phyloP scores from a whole-genome alignment of 1,140 invertebrate species.

The Phortica variegata region DNA sequence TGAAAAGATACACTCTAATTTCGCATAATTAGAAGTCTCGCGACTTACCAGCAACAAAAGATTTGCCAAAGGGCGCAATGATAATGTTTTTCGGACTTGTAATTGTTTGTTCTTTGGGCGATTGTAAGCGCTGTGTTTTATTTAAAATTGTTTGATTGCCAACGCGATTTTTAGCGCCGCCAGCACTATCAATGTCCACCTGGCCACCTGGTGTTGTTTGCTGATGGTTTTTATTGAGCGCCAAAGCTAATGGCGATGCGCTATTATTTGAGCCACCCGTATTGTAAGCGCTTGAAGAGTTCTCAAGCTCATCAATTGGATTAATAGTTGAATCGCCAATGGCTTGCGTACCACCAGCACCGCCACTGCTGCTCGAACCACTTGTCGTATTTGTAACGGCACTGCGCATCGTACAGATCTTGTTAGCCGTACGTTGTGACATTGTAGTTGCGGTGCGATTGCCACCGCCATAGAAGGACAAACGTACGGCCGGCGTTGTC shows the following conservation, averaged over 20 bases:
- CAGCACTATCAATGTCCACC: too few species aligned
- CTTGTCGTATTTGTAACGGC: slow-evolving; percentile 33
- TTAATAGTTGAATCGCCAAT: slow-evolving; percentile 13
- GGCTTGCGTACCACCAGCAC: slow-evolving; percentile 15
- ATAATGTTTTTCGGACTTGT: slow-evolving; percentile 21
- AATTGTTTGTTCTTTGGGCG: slow-evolving; percentile 12
- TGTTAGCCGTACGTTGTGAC: slow-evolving; percentile 1
- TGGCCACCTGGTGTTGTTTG: too few species aligned
- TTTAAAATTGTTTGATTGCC: not conserved
- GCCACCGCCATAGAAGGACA: slow-evolving; percentile 6
- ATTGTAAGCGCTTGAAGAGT: slow-evolving; percentile 76
- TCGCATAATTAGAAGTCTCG: too few species aligned
- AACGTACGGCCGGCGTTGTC: slow-evolving; percentile 16
- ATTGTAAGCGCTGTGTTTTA: slow-evolving; percentile 4
- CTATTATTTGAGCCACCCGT: slow-evolving; percentile 76
- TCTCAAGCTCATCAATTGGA: slow-evolving; percentile 62
- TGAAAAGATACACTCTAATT: too few species aligned
- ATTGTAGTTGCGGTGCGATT: slow-evolving; percentile 15
- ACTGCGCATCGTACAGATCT: slow-evolving; percentile 33
- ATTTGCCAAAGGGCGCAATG: slow-evolving; percentile 29
- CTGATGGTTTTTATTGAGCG: slow-evolving; percentile 54
- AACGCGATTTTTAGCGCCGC: too few species aligned
- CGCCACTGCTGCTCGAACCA: slow-evolving; percentile 38
- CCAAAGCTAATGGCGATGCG: slow-evolving; percentile 64
- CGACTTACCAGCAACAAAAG: slow-evolving; percentile 22